These are phyloP conservation scores for Dolichoris vasculosae DNA, from an alignment of 1,140 invertebrate genomes.

Conservation along the genomic window DNA sequence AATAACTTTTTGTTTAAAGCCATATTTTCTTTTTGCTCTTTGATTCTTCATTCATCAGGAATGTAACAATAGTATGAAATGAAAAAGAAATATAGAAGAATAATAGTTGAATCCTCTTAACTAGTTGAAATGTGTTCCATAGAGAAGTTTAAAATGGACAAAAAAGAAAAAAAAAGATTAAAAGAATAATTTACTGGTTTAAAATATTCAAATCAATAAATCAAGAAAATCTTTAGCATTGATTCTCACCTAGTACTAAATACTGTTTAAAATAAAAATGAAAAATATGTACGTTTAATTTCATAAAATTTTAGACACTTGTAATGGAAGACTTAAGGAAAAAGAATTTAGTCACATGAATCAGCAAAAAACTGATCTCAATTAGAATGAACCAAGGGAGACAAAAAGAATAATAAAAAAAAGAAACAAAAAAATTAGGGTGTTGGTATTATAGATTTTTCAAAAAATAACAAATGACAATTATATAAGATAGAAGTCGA, in stretches of 20 bases:
- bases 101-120: neutral
- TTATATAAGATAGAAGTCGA: constrained; percentile 59
- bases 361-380: neutral
- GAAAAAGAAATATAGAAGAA: neutral
- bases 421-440: neutral
- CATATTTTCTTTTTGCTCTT: neutral
- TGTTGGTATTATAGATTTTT: constrained; percentile 68
- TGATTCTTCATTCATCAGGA: constrained; percentile 13
- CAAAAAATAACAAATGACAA: constrained; percentile 75
- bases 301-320: neutral
- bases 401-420: neutral
- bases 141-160: neutral
- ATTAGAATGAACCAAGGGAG: neutral
- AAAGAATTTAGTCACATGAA: neutral
- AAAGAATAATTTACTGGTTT: constrained; percentile 31
- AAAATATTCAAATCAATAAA: constrained; percentile 28
- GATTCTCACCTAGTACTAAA: constrained; percentile 30
- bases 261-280: constrained; percentile 27
- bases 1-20: neutral
- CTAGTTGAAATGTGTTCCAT: neutral
- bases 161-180: constrained; percentile 38
- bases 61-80: constrained; percentile 28
- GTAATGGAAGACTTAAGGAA: constrained; percentile 44
- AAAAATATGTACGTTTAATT: constrained; percentile 18
- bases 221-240: neutral